Evolutionary conservation across 1,140 invertebrate species (phyloP).

Genomic region (Wasmannia auropunctata): DNA sequence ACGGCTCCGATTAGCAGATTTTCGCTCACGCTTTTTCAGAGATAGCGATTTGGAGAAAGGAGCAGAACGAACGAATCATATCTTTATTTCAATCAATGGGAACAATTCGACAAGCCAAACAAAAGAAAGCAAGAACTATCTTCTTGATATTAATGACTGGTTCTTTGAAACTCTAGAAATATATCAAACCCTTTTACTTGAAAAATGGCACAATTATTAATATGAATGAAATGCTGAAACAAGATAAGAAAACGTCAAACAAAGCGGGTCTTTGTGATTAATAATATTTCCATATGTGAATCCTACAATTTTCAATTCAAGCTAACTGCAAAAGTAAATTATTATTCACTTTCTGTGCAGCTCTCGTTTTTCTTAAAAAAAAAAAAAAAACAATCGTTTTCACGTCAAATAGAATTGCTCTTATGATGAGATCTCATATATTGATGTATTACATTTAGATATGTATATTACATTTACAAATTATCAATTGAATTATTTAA

Average conservation of each 20-base stretch:
- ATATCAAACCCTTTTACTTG: no score
- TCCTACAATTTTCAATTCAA: no score
- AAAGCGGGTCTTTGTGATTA: no score
- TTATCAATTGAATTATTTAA: background rate
- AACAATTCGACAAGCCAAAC: background rate
- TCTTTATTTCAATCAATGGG: background rate
- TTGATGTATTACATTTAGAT: background rate
- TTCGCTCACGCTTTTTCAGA: no score
- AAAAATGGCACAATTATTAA: no score
- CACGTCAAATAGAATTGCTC: background rate
- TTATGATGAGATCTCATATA: background rate
- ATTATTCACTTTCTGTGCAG: background rate
- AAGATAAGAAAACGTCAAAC: no score
- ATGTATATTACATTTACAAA: conserved; percentile 1
- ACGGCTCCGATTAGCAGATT: no score
- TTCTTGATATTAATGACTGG: background rate
- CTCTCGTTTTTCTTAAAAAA: background rate
- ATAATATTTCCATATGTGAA: no score
- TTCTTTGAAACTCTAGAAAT: background rate
- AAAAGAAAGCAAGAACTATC: background rate
- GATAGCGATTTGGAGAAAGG: background rate
- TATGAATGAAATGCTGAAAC: no score
- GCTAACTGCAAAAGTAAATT: no score
- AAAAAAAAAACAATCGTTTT: background rate
- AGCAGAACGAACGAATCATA: background rate